Conservation (phyloP, 2,888 invertebrate species). For the Cerastis leucographa region DNA sequence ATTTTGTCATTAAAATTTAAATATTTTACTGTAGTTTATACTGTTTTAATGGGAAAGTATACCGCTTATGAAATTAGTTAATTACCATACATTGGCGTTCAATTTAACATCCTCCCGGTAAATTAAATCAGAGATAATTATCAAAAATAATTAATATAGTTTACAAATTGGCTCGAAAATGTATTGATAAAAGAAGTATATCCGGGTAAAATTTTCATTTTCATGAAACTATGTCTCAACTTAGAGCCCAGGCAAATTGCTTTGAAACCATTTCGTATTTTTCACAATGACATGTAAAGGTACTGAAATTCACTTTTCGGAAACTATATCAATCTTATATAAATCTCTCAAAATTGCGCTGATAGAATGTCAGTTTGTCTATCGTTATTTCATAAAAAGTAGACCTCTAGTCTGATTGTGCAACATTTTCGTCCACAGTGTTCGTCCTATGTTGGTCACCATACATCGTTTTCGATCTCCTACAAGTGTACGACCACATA, state of each 20-base stretch:
- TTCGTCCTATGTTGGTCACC: conserved; percentile 99
- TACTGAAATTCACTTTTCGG: not conserved
- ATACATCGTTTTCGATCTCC: conserved; percentile 97
- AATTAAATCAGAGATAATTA: not conserved
- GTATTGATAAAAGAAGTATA: not conserved
- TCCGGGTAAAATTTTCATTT: not conserved
- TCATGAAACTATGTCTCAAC: not conserved
- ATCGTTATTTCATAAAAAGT: not conserved
- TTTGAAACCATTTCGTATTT: not conserved
- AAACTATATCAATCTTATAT: not conserved
- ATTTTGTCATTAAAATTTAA: conserved; percentile 17
- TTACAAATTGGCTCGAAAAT: not conserved
- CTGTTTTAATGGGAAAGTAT: not conserved
- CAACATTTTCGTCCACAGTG: conserved; percentile 90
- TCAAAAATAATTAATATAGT: too few species aligned
- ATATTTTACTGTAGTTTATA: conserved; percentile 26
- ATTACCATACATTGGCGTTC: not conserved
- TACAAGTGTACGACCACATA: conserved; percentile 96
- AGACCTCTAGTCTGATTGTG: not conserved
- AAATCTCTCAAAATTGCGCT: not conserved
- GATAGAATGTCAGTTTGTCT: not conserved
- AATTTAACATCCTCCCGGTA: not conserved
- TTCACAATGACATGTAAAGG: not conserved
- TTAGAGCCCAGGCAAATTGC: not conserved
- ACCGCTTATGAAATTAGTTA: not conserved